These are phyloP conservation scores for Leucopternis melanops DNA, from an alignment of 2,113 vertebrate genomes.

Conservation along the genomic window DNA sequence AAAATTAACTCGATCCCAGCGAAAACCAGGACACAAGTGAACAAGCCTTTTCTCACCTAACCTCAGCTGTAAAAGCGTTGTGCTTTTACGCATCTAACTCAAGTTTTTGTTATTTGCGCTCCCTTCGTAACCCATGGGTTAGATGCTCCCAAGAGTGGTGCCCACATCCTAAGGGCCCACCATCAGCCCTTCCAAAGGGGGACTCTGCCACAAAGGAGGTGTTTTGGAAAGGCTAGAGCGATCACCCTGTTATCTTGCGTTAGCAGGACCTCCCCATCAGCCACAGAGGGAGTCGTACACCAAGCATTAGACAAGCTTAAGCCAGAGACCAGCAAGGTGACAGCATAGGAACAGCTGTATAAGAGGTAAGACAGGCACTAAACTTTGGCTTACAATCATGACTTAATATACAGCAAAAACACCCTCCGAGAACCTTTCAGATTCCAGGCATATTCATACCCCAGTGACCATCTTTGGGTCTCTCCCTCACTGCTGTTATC, in stretches of 20 bases:
- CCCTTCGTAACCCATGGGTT: neutral
- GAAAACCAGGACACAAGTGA: too few relatives aligned
- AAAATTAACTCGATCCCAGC: too few relatives aligned
- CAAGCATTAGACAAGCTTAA: neutral
- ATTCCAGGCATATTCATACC: neutral
- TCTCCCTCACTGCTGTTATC: neutral
- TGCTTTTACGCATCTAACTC: too few relatives aligned
- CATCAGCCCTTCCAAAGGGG: neutral
- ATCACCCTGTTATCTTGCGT: too few relatives aligned
- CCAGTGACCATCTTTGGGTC: neutral
- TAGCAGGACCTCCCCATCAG: neutral
- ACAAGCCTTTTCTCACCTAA: neutral
- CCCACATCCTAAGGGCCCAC: too few relatives aligned
- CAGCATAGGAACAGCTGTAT: fast-evolving
- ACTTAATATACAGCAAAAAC: neutral
- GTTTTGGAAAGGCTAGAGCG: neutral
- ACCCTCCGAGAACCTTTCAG: neutral
- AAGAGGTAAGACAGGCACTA: too few relatives aligned
- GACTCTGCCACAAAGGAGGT: neutral
- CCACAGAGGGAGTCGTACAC: too few relatives aligned
- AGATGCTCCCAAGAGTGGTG: neutral
- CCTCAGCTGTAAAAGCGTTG: neutral
- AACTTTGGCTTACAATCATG: neutral
- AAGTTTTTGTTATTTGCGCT: too few relatives aligned
- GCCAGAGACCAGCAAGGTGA: neutral